A percentile compares a stretch with the other conserved stretches of the same genome.
These are phyloP conservation scores for Microchrysa polita DNA, from an alignment of 2,888 invertebrate genomes.

Conservation along the genomic window DNA sequence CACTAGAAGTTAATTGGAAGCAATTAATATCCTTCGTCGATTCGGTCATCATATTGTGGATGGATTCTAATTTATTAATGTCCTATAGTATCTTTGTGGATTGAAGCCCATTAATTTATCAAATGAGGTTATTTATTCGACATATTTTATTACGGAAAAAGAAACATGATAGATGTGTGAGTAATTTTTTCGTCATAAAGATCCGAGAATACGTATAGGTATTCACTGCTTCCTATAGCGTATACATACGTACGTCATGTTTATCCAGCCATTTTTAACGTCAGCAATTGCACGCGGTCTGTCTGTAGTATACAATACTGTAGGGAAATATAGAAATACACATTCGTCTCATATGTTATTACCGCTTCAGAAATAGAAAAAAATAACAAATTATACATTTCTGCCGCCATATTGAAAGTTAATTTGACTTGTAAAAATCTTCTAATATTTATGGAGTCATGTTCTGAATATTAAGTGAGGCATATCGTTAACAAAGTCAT, in stretches of 20 bases:
- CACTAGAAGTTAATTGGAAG: conserved; percentile 18
- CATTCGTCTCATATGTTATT: background rate
- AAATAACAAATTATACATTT: background rate
- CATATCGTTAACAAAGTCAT: background rate
- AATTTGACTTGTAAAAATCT: conserved; percentile 39
- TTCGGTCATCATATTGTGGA: conserved; percentile 13
- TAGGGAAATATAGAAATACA: too few species aligned
- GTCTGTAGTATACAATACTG: too few species aligned
- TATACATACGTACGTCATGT: too few species aligned
- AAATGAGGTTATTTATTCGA: conserved; percentile 16
- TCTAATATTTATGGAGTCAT: conserved; percentile 40
- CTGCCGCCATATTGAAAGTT: background rate
- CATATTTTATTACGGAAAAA: background rate
- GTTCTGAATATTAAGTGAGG: conserved; percentile 34
- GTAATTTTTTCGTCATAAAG: conserved; percentile 13
- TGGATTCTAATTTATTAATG: background rate
- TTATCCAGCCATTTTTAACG: too few species aligned
- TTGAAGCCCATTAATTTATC: conserved; percentile 18
- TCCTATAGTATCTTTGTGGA: background rate
- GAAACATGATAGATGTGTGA: conserved; percentile 24
- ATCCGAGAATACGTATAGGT: background rate
- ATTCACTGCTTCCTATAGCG: too few species aligned
- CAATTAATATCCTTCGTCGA: conserved; percentile 41
- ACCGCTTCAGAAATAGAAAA: background rate
- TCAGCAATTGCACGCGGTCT: too few species aligned